Base-by-base conservation (phyloP, 2,888 invertebrate species). In the Caenorhabditis auriculariae region DNA sequence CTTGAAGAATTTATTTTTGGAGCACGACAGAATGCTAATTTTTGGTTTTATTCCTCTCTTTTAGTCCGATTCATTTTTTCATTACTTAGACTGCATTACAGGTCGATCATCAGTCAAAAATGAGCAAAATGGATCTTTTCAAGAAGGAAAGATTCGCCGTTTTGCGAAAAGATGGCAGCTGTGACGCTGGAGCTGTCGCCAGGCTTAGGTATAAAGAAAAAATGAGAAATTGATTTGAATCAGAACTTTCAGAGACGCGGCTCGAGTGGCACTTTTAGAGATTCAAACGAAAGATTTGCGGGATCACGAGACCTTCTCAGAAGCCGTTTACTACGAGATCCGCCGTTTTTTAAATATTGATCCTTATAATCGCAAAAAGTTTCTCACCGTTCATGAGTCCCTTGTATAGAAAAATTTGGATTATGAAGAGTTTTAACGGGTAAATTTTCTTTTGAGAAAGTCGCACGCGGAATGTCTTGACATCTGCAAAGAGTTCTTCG, bases 311-410 rank as follows among this genome's bases (percentile, higher is more conserved):
- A 49, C 43, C 19, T 19, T 52, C 3, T 46, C 38, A 41, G 35
- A 46, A 21, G 27, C 42, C 6, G 24, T 66, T 3, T 52, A 50
- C 52, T 52, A 64, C 42, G 15, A 23, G 5, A 39, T 59, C 35
- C 55, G 60, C 15, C 61, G 62, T 24, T 51, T 59, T 38, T 51
- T 70, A 24, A 66, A 62, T 24, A 52, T 67, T n/a, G 70, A 70
- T 54, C 62, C 60, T 1, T 67, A 63, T 39, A 61, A 67, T 27
- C 58, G 62, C 49, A 64, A 65, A 35, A 37, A 55, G n/a, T 70
- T 70, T 43, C 46, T 70, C 24, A 54, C 51, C 0, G 70, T 70
- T n/a, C 66, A 66, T 41, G 55, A 62, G n/a, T 19, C 21, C 15
- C n/a, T 52, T 24, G 28, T 52, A 12, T 52, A 17, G 45, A 17